These are phyloP conservation scores for Gadus chalcogrammus DNA, from an alignment of 2,113 vertebrate species.

Conservation along the genomic window DNA sequence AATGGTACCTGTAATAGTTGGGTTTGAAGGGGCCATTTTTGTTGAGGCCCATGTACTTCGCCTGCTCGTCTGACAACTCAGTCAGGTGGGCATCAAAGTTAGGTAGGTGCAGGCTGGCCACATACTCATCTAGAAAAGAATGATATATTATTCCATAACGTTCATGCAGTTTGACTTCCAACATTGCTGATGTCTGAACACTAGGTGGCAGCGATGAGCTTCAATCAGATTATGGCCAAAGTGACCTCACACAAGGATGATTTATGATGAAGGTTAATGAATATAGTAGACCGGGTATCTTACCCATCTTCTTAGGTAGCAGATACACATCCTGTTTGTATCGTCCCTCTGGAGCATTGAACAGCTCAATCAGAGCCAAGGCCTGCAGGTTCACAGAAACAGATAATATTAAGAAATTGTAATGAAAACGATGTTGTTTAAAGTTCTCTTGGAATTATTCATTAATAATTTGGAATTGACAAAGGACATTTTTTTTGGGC, in stretches of 20 bases:
- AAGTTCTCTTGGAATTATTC: no score
- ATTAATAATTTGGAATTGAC: no score
- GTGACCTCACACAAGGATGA: neutral
- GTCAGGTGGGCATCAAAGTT: slow-evolving; percentile 96
- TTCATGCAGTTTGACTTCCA: neutral
- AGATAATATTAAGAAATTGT: no score
- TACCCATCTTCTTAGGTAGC: slow-evolving; percentile 98
- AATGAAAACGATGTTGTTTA: no score
- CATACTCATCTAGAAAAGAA: slow-evolving; percentile 85
- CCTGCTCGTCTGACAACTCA: slow-evolving; percentile 92
- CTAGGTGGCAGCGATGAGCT: slow-evolving; percentile 38
- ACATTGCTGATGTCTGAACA: slow-evolving; percentile 11
- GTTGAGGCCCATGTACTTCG: slow-evolving; percentile 96
- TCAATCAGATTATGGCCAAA: neutral
- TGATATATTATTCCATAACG: neutral
- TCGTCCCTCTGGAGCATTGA: slow-evolving; percentile 93
- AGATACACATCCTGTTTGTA: slow-evolving; percentile 98
- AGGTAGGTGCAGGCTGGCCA: slow-evolving; percentile 93
- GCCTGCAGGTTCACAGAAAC: slow-evolving; percentile 68
- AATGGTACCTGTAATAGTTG: slow-evolving; percentile 90
- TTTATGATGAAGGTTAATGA: neutral
- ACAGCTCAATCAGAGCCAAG: slow-evolving; percentile 93
- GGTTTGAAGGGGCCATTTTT: slow-evolving; percentile 99
- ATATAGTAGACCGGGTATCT: slow-evolving; percentile 38
- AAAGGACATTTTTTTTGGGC: neutral